phyloP scores from a whole-genome alignment of 2,888 invertebrate genomes.

The Hyposoter didymator region DNA sequence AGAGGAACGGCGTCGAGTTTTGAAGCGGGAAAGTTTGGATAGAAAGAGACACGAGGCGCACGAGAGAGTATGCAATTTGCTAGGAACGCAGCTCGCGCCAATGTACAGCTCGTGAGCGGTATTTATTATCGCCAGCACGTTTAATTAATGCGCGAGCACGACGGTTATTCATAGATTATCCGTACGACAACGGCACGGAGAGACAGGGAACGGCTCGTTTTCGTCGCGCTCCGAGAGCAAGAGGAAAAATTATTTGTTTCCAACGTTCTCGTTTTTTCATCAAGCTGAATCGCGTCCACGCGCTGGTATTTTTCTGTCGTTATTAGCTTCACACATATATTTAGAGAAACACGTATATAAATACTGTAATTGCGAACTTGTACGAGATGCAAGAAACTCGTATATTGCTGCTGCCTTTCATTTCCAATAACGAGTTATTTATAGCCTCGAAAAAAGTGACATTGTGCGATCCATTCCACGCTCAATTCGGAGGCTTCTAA shows the following conservation, averaged over 20 bases:
- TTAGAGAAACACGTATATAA: not conserved
- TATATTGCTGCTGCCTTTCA: not conserved
- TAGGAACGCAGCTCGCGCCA: constrained; percentile 58
- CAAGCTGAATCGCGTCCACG: not conserved
- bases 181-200: constrained; percentile 40
- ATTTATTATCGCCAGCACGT: constrained; percentile 68
- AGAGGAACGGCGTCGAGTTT: constrained; percentile 43
- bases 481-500: not conserved
- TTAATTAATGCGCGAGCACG: constrained; percentile 69
- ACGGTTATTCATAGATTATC: constrained; percentile 68
- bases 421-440: not conserved
- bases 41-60: constrained; percentile 26
- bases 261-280: constrained; percentile 4
- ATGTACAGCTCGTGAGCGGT: constrained; percentile 57
- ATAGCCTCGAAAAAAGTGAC: not conserved
- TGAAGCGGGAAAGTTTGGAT: constrained; percentile 30
- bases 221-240: constrained; percentile 2
- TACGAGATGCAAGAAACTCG: not conserved
- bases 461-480: not conserved
- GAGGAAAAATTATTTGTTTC: constrained; percentile 20
- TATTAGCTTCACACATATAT: not conserved
- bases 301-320: not conserved
- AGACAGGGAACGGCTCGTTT: constrained; percentile 28
- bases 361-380: not conserved
- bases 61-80: constrained; percentile 61